Evolutionary conservation across 2,888 invertebrate species (phyloP), one percentile per base, ranked within the genome.

Genomic region (Hypomecis punctinalis): DNA sequence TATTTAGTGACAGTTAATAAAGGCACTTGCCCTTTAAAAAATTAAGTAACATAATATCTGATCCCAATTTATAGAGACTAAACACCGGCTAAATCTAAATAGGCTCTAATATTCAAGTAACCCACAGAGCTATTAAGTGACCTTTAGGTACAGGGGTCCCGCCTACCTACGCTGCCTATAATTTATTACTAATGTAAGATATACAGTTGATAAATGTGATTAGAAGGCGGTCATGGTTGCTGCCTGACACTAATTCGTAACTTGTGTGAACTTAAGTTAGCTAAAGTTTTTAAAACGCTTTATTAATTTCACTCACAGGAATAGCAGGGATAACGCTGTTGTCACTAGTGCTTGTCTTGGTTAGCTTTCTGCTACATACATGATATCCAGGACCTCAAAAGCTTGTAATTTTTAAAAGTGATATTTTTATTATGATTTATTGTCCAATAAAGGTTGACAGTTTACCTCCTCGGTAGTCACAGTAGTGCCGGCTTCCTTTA

Each of bases 391-490:
- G n/a, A n/a, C n/a, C n/a, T n/a, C n/a, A n/a, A n/a, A n/a, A n/a
- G n/a, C n/a, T n/a, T n/a, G n/a, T n/a, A n/a, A n/a, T n/a, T n/a
- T n/a, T n/a, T n/a, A n/a, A n/a, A n/a, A n/a, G n/a, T n/a, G n/a
- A n/a, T n/a, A n/a, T n/a, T n/a, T n/a, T n/a, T n/a, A n/a, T n/a
- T n/a, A n/a, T n/a, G n/a, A n/a, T n/a, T n/a, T n/a, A n/a, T n/a
- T n/a, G n/a, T n/a, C n/a, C n/a, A 63, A 54, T 45, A 58, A 57
- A 59, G 63, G 51, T 54, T 51, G 55, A 59, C 45, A 52, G 57
- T 63, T 57, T 57, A 13, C 3, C 11, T 8, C 23, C 23, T 23
- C 23, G 23, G 36, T 8, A 9, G 4, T 48, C 61, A 35, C 45
- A 52, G 57, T 39, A 43, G 54, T 59, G 54, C 62, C 58, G 23